Percentiles rank a stretch among this genome's conserved stretches.
Conservation (phyloP, 1,140 invertebrate species). For the Halyomorpha halys region DNA sequence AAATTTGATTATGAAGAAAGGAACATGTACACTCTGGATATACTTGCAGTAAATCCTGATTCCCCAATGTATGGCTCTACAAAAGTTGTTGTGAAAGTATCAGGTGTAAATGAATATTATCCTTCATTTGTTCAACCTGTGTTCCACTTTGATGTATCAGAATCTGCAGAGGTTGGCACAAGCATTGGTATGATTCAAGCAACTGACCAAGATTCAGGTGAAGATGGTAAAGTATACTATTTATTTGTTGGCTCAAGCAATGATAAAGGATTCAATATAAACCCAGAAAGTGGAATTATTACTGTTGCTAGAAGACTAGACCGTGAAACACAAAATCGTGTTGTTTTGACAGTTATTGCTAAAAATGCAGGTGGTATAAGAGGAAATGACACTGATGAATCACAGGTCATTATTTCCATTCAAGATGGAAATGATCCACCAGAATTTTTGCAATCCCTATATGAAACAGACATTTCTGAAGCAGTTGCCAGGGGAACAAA, state of each 20-base stretch:
- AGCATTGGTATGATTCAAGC: conserved; percentile 78
- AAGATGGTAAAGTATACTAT: conserved; percentile 84
- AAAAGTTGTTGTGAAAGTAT: conserved; percentile 63
- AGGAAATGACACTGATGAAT: conserved; percentile 91
- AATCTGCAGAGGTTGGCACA: conserved; percentile 78
- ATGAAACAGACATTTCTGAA: conserved; percentile 69
- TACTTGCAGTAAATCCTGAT: conserved; percentile 80
- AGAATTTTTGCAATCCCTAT: conserved; percentile 67
- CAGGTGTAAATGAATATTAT: conserved; percentile 84
- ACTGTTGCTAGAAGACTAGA: conserved; percentile 72
- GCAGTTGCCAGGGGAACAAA: conserved; percentile 57
- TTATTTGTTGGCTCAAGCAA: conserved; percentile 87
- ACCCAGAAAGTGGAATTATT: conserved; percentile 72
- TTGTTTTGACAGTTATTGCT: conserved; percentile 82
- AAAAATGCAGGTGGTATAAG: conserved; percentile 87
- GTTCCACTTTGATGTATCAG: conserved; percentile 88
- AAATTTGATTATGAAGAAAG: conserved; percentile 85
- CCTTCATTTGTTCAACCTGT: conserved; percentile 83
- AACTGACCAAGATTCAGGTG: conserved; percentile 82
- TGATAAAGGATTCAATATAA: conserved; percentile 80
- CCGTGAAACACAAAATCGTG: conserved; percentile 80
- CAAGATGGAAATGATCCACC: conserved; percentile 94
- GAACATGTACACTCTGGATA: conserved; percentile 61
- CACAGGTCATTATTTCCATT: conserved; percentile 83
- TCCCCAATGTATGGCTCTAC: conserved; percentile 66